Evolutionary conservation across 2,113 vertebrate genomes (phyloP).

Genomic region (Sterrhoptilus dennistouni): DNA sequence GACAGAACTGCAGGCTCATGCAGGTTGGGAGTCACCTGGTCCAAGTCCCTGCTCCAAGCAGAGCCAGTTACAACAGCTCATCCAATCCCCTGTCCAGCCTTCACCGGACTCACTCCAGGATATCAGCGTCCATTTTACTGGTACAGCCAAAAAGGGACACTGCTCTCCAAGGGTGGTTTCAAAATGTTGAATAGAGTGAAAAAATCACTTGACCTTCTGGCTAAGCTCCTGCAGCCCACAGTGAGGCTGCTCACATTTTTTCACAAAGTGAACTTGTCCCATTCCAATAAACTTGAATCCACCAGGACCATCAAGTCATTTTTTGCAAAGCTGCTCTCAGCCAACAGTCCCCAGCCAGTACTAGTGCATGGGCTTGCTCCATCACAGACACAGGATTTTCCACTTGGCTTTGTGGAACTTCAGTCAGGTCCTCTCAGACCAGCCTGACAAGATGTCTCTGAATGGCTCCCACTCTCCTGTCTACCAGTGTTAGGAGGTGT

Average conservation of each 20-base stretch:
- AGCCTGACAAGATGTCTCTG: neutral
- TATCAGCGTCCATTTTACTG: neutral
- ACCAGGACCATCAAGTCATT: neutral
- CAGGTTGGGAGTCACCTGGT: neutral
- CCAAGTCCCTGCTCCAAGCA: neutral
- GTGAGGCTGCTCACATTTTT: neutral
- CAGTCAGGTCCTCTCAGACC: neutral
- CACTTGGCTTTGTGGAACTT: neutral
- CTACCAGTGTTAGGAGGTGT: neutral
- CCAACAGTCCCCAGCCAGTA: neutral
- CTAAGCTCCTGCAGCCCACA: neutral
- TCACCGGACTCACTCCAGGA: neutral
- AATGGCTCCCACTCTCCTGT: neutral
- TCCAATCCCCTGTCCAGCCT: neutral
- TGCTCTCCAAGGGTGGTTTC: neutral
- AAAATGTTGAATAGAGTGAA: neutral
- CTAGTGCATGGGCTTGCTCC: neutral
- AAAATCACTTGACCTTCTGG: neutral
- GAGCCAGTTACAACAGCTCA: neutral
- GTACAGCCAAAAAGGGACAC: neutral
- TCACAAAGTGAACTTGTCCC: neutral
- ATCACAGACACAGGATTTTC: neutral
- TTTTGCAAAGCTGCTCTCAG: neutral
- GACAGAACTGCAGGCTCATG: neutral
- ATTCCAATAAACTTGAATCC: neutral